These are phyloP conservation scores for Xestia rhomboidea DNA, from an alignment of 2,888 invertebrate species.

Conservation along the genomic window DNA sequence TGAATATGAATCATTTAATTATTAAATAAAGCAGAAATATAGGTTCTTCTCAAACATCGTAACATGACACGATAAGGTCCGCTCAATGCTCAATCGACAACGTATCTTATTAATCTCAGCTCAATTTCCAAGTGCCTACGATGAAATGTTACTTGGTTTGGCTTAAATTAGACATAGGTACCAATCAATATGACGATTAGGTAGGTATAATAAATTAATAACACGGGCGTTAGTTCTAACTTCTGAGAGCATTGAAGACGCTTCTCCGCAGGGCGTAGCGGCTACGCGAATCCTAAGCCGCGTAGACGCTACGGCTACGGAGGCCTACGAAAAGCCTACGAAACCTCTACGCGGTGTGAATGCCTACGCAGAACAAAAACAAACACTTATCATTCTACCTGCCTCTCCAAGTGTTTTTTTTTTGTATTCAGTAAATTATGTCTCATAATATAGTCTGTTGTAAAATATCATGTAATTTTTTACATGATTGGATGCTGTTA, in stretches of 20 bases:
- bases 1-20: not conserved
- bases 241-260: not conserved
- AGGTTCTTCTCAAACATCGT: not conserved
- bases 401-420: too few species aligned
- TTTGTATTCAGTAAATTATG: not conserved
- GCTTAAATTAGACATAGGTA: not conserved
- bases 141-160: not conserved
- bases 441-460: not conserved
- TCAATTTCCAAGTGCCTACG: not conserved
- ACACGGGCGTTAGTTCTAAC: not conserved
- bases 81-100: not conserved
- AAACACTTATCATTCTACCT: not conserved
- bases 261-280: not conserved
- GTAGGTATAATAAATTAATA: not conserved
- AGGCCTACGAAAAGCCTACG: slow-evolving; percentile 10
- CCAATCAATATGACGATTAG: not conserved
- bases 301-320: slow-evolving; percentile 32
- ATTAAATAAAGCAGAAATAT: not conserved
- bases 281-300: slow-evolving; percentile 23
- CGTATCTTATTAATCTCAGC: not conserved
- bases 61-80: not conserved
- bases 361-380: slow-evolving; percentile 4
- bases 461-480: not conserved
- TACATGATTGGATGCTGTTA: not conserved
- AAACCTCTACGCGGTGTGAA: not conserved